Evolutionary conservation across 2,113 vertebrate genomes (phyloP).

Genomic region (Columba livia): DNA sequence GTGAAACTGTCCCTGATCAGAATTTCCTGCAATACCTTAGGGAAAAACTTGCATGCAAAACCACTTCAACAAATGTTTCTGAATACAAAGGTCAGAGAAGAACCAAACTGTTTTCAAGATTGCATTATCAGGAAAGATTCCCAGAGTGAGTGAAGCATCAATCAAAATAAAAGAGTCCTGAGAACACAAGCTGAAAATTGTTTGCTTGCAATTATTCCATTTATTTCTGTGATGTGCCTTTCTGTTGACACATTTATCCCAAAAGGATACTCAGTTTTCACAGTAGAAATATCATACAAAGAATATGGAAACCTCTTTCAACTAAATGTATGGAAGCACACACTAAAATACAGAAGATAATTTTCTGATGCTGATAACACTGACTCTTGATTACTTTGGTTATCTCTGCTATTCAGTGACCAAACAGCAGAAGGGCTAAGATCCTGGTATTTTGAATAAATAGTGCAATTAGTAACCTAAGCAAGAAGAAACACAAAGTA

Average conservation of each 20-base stretch:
- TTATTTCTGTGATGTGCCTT: constrained; percentile 33
- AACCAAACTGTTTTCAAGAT: constrained; percentile 19
- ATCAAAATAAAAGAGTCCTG: constrained; percentile 21
- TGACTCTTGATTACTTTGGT: neutral
- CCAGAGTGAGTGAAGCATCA: constrained; percentile 17
- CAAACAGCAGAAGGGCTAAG: neutral
- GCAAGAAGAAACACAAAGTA: neutral
- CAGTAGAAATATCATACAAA: neutral
- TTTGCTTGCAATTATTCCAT: constrained; percentile 47
- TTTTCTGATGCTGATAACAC: neutral
- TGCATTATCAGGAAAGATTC: constrained; percentile 21
- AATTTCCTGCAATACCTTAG: constrained; percentile 6
- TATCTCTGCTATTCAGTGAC: neutral
- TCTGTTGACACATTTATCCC: constrained; percentile 24
- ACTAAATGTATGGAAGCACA: neutral
- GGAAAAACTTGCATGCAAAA: constrained; percentile 12
- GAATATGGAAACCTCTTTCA: neutral
- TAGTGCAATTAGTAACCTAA: neutral
- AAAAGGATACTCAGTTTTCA: constrained; percentile 35
- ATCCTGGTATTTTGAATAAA: neutral
- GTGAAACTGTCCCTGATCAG: constrained; percentile 1
- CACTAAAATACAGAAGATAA: neutral
- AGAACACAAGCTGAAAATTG: constrained; percentile 34
- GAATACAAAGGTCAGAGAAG: constrained; percentile 48
- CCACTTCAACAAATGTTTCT: constrained; percentile 40